These are phyloP conservation scores for Sphaerophoria rueppellii DNA, from an alignment of 2,888 invertebrate genomes.

Conservation along the genomic window DNA sequence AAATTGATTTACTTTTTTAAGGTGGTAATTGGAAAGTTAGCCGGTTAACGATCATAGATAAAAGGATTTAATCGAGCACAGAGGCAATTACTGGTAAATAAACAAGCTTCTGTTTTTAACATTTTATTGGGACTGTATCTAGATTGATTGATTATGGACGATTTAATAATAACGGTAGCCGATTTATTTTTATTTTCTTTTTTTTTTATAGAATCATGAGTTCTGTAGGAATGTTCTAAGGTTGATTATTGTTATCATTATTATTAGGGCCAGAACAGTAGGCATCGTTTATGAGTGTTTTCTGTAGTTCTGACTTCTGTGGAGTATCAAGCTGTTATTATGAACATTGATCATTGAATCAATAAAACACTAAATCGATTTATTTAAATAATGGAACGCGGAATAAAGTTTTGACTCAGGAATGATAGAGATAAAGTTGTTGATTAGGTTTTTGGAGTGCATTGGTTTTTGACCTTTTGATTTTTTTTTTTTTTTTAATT, in stretches of 20 bases:
- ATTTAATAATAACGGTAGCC: slow-evolving; percentile 42
- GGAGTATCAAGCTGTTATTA: background rate
- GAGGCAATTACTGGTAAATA: slow-evolving; percentile 67
- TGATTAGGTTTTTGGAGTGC: too few species aligned
- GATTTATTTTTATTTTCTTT: slow-evolving; percentile 21
- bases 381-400: slow-evolving; percentile 18
- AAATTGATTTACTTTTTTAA: slow-evolving; percentile 62
- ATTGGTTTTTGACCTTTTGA: too few species aligned
- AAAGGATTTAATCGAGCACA: slow-evolving; percentile 67
- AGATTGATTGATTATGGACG: slow-evolving; percentile 47
- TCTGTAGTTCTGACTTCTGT: background rate
- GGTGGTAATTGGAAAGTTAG: slow-evolving; percentile 36
- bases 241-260: background rate
- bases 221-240: background rate
- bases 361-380: slow-evolving; percentile 20
- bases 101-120: slow-evolving; percentile 70
- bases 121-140: slow-evolving; percentile 40
- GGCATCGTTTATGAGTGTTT: slow-evolving; percentile 16
- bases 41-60: slow-evolving; percentile 51
- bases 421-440: background rate
- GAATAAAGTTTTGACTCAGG: slow-evolving; percentile 24
- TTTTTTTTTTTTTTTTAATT: too few species aligned
- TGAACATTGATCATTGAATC: slow-evolving; percentile 7
- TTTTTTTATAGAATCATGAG: background rate
- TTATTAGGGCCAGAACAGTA: background rate